Conservation (phyloP, 1,140 invertebrate genomes). For the Holotrichia oblita region DNA sequence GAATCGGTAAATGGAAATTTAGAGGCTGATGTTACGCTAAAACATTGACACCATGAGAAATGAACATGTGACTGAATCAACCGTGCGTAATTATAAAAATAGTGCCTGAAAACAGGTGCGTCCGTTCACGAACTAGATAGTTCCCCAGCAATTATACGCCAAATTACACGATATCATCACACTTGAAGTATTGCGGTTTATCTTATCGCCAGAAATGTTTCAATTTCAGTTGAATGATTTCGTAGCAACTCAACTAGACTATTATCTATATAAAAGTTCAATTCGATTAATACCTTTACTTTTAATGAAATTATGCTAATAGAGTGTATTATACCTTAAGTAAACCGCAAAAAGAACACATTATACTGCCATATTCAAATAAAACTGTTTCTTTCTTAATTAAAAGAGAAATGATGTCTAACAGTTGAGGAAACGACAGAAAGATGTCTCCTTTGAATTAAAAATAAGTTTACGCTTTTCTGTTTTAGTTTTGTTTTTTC, state of each 20-base stretch:
- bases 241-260: neutral
- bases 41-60: neutral
- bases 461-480: too few species aligned
- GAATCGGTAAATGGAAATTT: neutral
- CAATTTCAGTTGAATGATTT: neutral
- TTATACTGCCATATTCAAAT: too few species aligned
- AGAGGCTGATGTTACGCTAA: neutral
- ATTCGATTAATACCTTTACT: neutral
- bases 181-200: constrained; percentile 17
- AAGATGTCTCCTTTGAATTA: too few species aligned
- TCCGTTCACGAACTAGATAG: constrained; percentile 22
- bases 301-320: neutral
- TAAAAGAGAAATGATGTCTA: too few species aligned
- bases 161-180: constrained; percentile 23
- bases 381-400: too few species aligned
- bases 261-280: neutral
- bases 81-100: constrained; percentile 16
- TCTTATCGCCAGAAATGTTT: neutral
- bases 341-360: too few species aligned
- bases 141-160: constrained; percentile 10
- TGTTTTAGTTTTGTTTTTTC: too few species aligned
- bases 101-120: constrained; percentile 27
- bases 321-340: neutral
- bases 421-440: too few species aligned
- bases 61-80: neutral